Base-by-base conservation (phyloP, 1,140 invertebrate genomes). In the Zaprionus davidi region DNA sequence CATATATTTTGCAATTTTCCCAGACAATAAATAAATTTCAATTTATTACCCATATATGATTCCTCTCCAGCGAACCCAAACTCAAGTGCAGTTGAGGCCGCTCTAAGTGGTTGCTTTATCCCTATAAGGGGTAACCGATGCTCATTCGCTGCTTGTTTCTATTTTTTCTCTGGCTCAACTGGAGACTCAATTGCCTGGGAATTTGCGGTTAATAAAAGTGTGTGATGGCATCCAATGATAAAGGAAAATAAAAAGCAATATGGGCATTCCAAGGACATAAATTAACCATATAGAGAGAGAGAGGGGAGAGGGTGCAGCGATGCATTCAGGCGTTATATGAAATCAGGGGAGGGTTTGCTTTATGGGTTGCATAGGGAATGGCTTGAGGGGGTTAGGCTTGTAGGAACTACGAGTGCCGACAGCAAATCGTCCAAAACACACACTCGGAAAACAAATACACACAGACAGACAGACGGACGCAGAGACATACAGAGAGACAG, bases 281-380 rank as follows among this genome's bases (percentile, higher is more conserved):
- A 90, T 84, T 88, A 79, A 79, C 70, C 62, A 71, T 70, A 58
- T 75, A 44, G 24, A 17, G 34, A 59, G 34, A 44, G 24, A 17
- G 46, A 34, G 51, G 44, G 20, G 24, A 12, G 34, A 67, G 20
- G 20, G 44, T 28, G 44, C 60, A 64, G 68, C 64, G 73, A 77
- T 88, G 83, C 85, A 87, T 41, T 76, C 68, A 81, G 79, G 82
- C 82, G 79, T 82, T 82, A 79, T 74, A 88, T 75, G 77, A 66
- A 80, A 75, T 84, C 73, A 44, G 66, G 51, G n/a, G 26, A 46
- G 55, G 44, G 41, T 26, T 58, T 17, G 11, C 24, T 24, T 28
- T 36, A 46, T 63, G 82, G 82, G 72, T 72, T 82, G 75, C 71
- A 57, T 58, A 53, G 15, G 58, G 41, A 28, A 24, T 31, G 44